phyloP scores from a whole-genome alignment of 2,113 vertebrate genomes.

The Campylomormyrus numenius region DNA sequence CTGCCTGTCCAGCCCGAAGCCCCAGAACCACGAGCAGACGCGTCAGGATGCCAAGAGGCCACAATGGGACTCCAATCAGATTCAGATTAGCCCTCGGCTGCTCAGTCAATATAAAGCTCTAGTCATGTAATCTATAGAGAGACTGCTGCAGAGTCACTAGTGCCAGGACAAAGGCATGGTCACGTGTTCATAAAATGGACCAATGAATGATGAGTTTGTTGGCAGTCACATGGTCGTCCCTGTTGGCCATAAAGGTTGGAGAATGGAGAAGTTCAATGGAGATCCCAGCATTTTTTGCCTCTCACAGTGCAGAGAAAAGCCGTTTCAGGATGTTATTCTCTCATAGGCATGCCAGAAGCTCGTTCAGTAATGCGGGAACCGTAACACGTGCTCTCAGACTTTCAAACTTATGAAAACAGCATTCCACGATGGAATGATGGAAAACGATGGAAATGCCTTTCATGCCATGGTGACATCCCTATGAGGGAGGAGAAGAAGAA shows the following conservation, averaged over 20 bases:
- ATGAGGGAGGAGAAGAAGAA: background rate
- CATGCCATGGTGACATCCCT: background rate
- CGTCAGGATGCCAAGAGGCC: background rate
- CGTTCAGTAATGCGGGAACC: background rate
- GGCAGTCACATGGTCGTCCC: conserved; percentile 9
- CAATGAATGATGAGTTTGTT: conserved; percentile 26
- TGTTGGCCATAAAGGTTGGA: background rate
- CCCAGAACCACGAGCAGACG: background rate
- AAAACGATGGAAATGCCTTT: background rate
- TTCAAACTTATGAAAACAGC: background rate
- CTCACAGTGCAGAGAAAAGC: background rate
- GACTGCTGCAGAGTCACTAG: conserved; percentile 8
- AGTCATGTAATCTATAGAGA: background rate
- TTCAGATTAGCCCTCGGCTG: conserved; percentile 16
- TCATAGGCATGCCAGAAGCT: background rate
- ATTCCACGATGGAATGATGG: background rate
- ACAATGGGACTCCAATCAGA: conserved; percentile 17
- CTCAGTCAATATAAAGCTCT: conserved; percentile 13
- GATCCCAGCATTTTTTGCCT: background rate
- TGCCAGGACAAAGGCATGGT: conserved; percentile 9
- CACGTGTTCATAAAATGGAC: conserved; percentile 21
- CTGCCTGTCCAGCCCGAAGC: background rate
- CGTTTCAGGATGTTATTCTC: background rate
- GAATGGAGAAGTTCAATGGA: background rate
- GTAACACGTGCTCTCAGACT: background rate